Base-by-base conservation (phyloP, 2,113 vertebrate species). In the Megaptera novaeangliae region DNA sequence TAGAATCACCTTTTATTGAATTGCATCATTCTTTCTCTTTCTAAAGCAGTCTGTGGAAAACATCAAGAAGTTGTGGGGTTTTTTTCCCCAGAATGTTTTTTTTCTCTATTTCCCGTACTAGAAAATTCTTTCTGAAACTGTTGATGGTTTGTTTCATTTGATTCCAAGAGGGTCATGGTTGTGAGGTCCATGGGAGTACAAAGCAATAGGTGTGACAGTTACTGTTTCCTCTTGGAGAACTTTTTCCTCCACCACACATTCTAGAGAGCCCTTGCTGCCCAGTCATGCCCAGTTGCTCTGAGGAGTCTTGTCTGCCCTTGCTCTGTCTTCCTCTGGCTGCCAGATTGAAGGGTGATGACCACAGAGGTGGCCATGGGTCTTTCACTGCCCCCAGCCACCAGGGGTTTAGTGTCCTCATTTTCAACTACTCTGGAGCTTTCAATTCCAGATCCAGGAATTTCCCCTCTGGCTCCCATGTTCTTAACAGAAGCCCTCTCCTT, bases 41-140 rank as follows among this genome's bases (percentile, higher is more conserved):
- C 78, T 89, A 93, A 74, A 90, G 78, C 25, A 61, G 83, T 57
- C 95, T 66, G 63, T 63, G 61, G 86, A 95, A 95, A 97, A 88
- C 71, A 93, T 91, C 89, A 95, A 86, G 81, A 87, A 34, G 31
- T 61, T 55, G 23, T 55, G 44, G 31, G 59, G 25, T 2, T 31
- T 29, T 13, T 25, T 25, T 61, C 71, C 84, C 84, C 44, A 84
- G 88, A 95, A 64, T 29, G 61, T 92, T 82, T 82, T 89, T 25
- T n/a, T 96, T 72, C 27, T 94, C 63, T 85, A 25, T 63, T 80
- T 96, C 11, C 17, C 61, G 52, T 89, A 72, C 61, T 96, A 83
- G 74, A 80, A 94, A 95, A 83, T 80, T 77, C 85, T 96, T 93
- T 72, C 71, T 49, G 46, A 91, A 95, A 23, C 63, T 39, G 17